A percentile compares a stretch with the other conserved stretches of the same genome.
Conservation (phyloP, 1,140 invertebrate genomes). For the Diorhabda elongata region DNA sequence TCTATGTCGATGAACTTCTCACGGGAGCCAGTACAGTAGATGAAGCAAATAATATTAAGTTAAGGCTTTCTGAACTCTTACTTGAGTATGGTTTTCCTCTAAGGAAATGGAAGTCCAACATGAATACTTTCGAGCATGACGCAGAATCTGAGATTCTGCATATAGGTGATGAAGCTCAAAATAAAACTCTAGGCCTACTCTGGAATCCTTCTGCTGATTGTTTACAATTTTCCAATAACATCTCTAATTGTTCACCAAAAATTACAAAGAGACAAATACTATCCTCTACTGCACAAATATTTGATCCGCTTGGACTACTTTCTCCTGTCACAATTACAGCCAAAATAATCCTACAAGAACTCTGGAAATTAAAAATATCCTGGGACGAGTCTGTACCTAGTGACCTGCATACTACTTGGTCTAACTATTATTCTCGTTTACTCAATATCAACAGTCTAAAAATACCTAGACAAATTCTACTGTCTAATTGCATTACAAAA, state of each 20-base stretch:
- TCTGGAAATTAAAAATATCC: slow-evolving; percentile 13
- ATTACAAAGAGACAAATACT: too few species aligned
- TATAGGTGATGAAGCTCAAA: slow-evolving; percentile 11
- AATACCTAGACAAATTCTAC: too few species aligned
- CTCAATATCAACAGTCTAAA: too few species aligned
- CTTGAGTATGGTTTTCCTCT: neutral
- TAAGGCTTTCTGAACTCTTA: neutral
- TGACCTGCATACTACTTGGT: slow-evolving; percentile 23
- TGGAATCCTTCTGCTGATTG: slow-evolving; percentile 21
- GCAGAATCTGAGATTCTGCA: neutral
- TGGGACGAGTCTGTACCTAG: slow-evolving; percentile 29
- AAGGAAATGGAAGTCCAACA: slow-evolving; percentile 6
- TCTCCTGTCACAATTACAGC: slow-evolving; percentile 8
- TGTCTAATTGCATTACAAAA: too few species aligned
- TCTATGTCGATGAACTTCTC: slow-evolving; percentile 21
- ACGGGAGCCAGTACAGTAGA: neutral
- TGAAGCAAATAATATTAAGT: neutral
- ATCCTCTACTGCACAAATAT: slow-evolving; percentile 15
- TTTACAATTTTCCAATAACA: slow-evolving; percentile 19
- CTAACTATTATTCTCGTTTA: too few species aligned
- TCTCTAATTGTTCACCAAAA: too few species aligned
- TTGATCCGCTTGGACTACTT: slow-evolving; percentile 17
- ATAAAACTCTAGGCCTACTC: slow-evolving; percentile 23
- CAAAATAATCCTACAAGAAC: slow-evolving; percentile 19
- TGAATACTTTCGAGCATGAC: neutral